These are phyloP conservation scores for Euschistus heros DNA, from an alignment of 1,140 invertebrate genomes.

Conservation along the genomic window DNA sequence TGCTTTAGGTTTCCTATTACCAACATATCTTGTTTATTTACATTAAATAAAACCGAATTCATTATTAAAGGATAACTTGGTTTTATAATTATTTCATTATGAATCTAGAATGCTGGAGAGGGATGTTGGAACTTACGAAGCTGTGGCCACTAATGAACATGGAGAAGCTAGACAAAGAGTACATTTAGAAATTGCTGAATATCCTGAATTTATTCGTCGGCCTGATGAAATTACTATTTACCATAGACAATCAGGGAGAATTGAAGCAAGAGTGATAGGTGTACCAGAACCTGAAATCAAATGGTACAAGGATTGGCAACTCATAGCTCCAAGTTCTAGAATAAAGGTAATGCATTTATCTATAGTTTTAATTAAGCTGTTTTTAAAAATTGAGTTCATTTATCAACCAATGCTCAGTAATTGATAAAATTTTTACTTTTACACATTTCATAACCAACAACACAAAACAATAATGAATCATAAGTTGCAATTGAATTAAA, in stretches of 20 bases:
- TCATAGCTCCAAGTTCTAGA: constrained; percentile 63
- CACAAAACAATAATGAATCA: too few species aligned
- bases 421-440: too few species aligned
- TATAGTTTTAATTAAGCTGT: too few species aligned
- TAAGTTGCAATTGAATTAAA: too few species aligned
- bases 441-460: too few species aligned
- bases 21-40: background rate
- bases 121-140: constrained; percentile 89
- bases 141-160: constrained; percentile 83
- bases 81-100: constrained; percentile 19
- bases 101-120: constrained; percentile 65
- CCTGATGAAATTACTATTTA: constrained; percentile 72
- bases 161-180: constrained; percentile 78
- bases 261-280: constrained; percentile 79
- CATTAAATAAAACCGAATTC: background rate
- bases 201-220: constrained; percentile 77
- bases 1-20: background rate
- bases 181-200: constrained; percentile 76
- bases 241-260: constrained; percentile 54
- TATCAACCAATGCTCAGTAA: too few species aligned
- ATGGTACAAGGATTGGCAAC: constrained; percentile 96
- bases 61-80: background rate
- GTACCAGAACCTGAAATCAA: constrained; percentile 89
- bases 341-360: constrained; percentile 50
- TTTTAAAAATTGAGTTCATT: too few species aligned